phyloP scores from a whole-genome alignment of 64 coral and sea anemone genomes.

The Cladopsammia gracilis region DNA sequence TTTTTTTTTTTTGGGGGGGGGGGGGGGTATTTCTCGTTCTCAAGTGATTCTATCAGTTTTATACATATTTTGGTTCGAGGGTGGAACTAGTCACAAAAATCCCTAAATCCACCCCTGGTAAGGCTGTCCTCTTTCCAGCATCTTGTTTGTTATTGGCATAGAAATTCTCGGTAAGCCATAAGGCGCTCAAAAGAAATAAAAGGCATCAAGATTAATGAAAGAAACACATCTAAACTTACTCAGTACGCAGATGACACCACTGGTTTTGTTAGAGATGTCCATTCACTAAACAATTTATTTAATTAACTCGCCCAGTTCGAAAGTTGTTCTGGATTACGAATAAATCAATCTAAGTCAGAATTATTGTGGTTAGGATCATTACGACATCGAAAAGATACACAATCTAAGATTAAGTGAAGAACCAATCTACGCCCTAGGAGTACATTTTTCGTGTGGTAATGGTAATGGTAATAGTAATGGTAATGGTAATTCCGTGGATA shows the following conservation, averaged over 20 bases:
- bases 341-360: conserved; percentile 21
- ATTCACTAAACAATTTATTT: background rate
- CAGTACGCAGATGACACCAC: conserved; percentile 9
- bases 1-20: too few relatives aligned
- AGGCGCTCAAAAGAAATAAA: conserved; percentile 25
- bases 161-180: conserved; percentile 14
- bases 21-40: too few relatives aligned
- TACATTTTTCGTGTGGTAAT: conserved; percentile 22
- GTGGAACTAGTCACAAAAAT: too few relatives aligned
- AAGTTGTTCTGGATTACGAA: background rate
- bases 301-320: background rate
- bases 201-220: conserved; percentile 11
- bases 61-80: too few relatives aligned
- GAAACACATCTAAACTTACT: background rate
- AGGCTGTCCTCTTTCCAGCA: too few relatives aligned
- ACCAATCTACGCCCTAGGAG: conserved; percentile 1
- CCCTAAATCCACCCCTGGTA: too few relatives aligned
- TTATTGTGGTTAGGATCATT: conserved; percentile 5
- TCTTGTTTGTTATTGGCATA: background rate
- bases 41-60: too few relatives aligned
- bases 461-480: too few relatives aligned
- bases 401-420: background rate
- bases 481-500: too few relatives aligned
- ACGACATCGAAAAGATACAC: background rate
- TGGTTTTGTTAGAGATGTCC: background rate